A percentile compares a stretch with the other conserved stretches of the same genome.
Conservation (phyloP, 2,888 invertebrate genomes). For the Electrophaes corylata region DNA sequence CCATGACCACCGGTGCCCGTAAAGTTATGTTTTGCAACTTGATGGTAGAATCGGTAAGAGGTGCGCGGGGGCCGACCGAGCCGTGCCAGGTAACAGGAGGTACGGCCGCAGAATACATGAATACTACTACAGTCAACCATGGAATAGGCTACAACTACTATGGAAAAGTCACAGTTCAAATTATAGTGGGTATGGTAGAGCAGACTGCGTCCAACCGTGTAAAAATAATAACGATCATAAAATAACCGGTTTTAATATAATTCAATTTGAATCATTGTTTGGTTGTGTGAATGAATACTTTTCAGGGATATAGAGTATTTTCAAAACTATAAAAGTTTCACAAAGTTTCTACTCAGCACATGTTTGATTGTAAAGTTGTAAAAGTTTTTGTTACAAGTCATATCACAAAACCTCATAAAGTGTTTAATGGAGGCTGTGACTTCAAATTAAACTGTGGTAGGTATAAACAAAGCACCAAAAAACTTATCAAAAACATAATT, state of each 20-base stretch:
- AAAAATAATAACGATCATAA: conserved; percentile 27
- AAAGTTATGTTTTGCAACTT: conserved; percentile 25
- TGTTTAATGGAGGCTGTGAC: not conserved
- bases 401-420: not conserved
- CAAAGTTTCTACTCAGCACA: too few relatives aligned
- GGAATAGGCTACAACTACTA: conserved; percentile 19
- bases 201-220: conserved; percentile 31
- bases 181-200: conserved; percentile 11
- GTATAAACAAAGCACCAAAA: not conserved
- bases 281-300: conserved; percentile 20
- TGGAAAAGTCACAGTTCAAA: conserved; percentile 5
- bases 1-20: conserved; percentile 27
- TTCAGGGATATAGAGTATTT: not conserved
- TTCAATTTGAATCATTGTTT: conserved; percentile 14
- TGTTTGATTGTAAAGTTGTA: not conserved
- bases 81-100: conserved; percentile 83
- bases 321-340: not conserved
- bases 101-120: conserved; percentile 57
- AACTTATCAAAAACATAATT: conserved; percentile 37
- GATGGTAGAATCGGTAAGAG: conserved; percentile 10
- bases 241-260: conserved; percentile 26
- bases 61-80: conserved; percentile 49
- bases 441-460: not conserved
- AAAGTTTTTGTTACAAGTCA: too few relatives aligned
- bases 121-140: conserved; percentile 16